A percentile compares a stretch with the other conserved stretches of the same genome.
Evolutionary conservation across 2,113 vertebrate species (phyloP).

Genomic region (Notarius quadriscutis): DNA sequence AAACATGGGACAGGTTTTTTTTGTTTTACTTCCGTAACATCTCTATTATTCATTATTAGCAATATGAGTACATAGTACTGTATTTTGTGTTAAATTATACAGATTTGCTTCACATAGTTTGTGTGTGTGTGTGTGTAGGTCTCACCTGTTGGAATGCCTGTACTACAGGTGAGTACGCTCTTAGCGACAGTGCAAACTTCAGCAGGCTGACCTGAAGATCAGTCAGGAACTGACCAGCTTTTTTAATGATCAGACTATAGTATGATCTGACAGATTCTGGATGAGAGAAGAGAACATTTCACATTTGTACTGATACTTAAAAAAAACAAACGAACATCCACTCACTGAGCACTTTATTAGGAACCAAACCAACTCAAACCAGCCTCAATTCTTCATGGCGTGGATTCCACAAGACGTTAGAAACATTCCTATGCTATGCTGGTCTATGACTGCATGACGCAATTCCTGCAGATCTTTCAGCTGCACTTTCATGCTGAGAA

Average conservation of each 20-base stretch:
- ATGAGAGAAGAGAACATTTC: conserved; percentile 38
- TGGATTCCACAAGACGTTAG: not conserved
- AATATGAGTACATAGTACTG: not conserved
- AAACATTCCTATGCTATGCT: not conserved
- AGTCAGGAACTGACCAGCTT: conserved; percentile 92
- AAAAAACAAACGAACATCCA: not conserved
- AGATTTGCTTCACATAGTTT: not conserved
- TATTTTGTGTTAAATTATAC: not conserved
- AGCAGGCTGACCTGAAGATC: conserved; percentile 86
- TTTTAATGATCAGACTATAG: conserved; percentile 92
- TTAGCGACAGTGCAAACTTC: conserved; percentile 86
- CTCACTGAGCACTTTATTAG: not conserved
- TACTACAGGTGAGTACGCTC: conserved; percentile 86
- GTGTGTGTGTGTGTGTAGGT: not conserved
- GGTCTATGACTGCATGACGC: not conserved
- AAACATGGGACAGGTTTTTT: not conserved
- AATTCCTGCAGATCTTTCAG: too few relatives aligned
- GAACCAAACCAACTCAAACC: not conserved
- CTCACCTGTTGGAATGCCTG: conserved; percentile 91
- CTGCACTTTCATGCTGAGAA: too few relatives aligned
- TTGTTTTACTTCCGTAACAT: not conserved
- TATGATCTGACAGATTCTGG: conserved; percentile 88
- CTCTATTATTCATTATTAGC: not conserved
- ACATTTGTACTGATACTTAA: not conserved
- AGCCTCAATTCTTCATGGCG: not conserved